Conservation (phyloP, 1,140 invertebrate genomes). For the Nixonia krombeini region DNA sequence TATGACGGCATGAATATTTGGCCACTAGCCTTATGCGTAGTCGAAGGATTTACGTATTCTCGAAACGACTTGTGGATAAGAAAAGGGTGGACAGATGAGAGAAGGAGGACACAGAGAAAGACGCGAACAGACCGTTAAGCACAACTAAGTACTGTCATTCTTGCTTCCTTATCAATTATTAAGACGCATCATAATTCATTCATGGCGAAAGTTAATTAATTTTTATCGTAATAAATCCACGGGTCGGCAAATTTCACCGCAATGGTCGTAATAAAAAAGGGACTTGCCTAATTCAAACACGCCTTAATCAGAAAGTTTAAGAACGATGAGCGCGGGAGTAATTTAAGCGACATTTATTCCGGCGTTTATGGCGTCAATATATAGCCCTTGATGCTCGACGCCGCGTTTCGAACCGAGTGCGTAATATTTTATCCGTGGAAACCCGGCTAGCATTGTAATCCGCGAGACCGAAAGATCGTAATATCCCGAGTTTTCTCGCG, state of each 20-base stretch:
- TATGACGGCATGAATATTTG: slow-evolving; percentile 61
- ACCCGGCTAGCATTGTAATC: slow-evolving; percentile 27
- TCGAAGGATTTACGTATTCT: slow-evolving; percentile 30
- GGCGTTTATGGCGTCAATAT: too few species aligned
- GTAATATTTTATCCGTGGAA: slow-evolving; percentile 13
- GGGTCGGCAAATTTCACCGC: too few species aligned
- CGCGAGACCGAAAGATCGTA: slow-evolving; percentile 19
- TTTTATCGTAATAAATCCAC: too few species aligned
- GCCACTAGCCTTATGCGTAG: slow-evolving; percentile 40
- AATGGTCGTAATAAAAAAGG: too few species aligned
- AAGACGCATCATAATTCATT: background rate
- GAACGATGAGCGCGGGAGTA: too few species aligned
- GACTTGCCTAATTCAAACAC: too few species aligned
- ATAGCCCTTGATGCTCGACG: too few species aligned
- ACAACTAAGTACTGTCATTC: background rate
- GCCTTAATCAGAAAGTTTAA: too few species aligned
- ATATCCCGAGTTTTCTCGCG: slow-evolving; percentile 24
- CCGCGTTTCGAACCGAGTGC: background rate
- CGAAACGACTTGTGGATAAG: slow-evolving; percentile 8
- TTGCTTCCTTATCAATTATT: slow-evolving; percentile 5
- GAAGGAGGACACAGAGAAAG: slow-evolving; percentile 6
- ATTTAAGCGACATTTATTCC: too few species aligned
- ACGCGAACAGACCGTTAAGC: background rate
- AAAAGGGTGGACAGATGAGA: slow-evolving; percentile 5
- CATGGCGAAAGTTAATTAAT: too few species aligned